Evolutionary conservation across 2,888 invertebrate species (phyloP), one percentile per base, ranked within the genome.

Genomic region (Stomorhina lunata): DNA sequence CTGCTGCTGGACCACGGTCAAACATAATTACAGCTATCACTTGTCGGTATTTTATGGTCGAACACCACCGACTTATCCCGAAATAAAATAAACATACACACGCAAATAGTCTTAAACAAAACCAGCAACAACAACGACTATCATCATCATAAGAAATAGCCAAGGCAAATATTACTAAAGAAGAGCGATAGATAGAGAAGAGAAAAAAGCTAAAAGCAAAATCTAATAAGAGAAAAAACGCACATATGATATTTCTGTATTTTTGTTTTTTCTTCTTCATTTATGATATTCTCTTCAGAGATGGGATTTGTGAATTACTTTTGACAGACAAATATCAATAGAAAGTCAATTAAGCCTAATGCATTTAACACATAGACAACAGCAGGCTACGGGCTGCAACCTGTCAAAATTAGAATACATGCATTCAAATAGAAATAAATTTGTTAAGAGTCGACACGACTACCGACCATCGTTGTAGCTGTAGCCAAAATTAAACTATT

Each of bases 1-100:
- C 50, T 32, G 66, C 45, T 22, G 43, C 50, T 81, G 76, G 71
- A 81, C 71, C 81, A 65, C 50, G 69, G 63, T 57, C 55, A 55
- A 61, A 69, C 53, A 68, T 53, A 34, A 57, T 57, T 43, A 53
- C n/a, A n/a, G n/a, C n/a, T n/a, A 45, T 29, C 27, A 34, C 20
- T 68, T 61, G 59, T 43, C 43, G 66, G 45, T 22, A 48, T 43
- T 27, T 80, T n/a, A n/a, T n/a, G n/a, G 32, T 59, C 27, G 17
- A 32, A 15, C 6, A 53, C n/a, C 40, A 55, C 32, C 20, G 34
- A 79, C 29, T 15, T 9, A 50, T 59, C 2, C 22, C 50, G 29
- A 69, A 61, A 43, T 48, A 15, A 29, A 22, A 68, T 17, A 59
- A 66, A 73, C 20, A 68, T 17, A 59, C 57, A 73, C 20, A 55